Percentiles rank a stretch among this genome's conserved stretches.
These are phyloP conservation scores for Capitella teleta DNA, from an alignment of 1,140 invertebrate genomes.

Conservation along the genomic window DNA sequence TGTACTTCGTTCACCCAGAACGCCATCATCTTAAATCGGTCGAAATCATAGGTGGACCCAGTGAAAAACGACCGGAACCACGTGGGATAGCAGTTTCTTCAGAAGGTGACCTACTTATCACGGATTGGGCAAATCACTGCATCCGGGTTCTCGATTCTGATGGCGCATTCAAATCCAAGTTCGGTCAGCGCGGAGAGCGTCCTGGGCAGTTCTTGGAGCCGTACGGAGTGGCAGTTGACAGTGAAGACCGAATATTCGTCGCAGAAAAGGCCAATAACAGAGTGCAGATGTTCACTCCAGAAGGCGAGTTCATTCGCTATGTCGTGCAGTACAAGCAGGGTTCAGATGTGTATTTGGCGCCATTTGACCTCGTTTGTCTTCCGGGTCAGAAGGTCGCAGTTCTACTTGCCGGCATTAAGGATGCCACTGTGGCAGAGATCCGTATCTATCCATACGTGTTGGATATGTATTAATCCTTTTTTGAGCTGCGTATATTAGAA, in stretches of 20 bases:
- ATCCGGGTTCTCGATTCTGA: slow-evolving; percentile 28
- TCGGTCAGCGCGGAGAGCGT: slow-evolving; percentile 17
- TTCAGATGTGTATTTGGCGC: slow-evolving; percentile 7
- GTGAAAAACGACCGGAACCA: slow-evolving; percentile 14
- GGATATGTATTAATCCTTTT: too few species aligned
- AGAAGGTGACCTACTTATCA: slow-evolving; percentile 27
- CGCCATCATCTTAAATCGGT: background rate
- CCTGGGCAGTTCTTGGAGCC: slow-evolving; percentile 19
- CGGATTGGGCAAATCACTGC: slow-evolving; percentile 24
- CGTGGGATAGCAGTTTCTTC: slow-evolving; percentile 28
- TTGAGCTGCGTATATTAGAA: background rate
- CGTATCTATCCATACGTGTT: slow-evolving; percentile 1
- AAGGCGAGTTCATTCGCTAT: slow-evolving; percentile 25
- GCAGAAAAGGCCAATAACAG: slow-evolving; percentile 28
- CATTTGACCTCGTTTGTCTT: background rate
- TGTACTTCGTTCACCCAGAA: slow-evolving; percentile 8
- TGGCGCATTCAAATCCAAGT: slow-evolving; percentile 26
- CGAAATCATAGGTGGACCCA: background rate
- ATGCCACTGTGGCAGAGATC: background rate
- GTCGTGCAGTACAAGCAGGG: slow-evolving; percentile 16
- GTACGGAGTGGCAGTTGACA: slow-evolving; percentile 26
- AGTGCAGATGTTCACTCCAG: slow-evolving; percentile 23
- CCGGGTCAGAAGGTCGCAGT: background rate
- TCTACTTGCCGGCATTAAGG: background rate
- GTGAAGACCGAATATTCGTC: slow-evolving; percentile 27